These are phyloP conservation scores for Oscarella lobularis DNA, from an alignment of 37 sponge, comb jelly and placozoan genomes.

Conservation along the genomic window DNA sequence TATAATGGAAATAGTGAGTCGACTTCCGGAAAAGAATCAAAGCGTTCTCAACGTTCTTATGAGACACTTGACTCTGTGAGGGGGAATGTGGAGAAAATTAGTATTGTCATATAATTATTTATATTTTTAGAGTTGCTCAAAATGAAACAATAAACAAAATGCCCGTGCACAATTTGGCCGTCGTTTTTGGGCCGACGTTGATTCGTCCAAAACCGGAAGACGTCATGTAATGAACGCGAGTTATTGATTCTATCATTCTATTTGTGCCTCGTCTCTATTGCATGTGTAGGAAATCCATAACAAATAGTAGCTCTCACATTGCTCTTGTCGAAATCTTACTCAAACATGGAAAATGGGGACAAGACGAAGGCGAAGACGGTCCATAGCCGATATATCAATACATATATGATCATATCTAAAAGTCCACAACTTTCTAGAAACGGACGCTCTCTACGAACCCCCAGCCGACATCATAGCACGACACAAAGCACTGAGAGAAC, in stretches of 20 bases:
- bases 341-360: background rate
- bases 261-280: no score
- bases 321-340: background rate
- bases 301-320: slow-evolving; percentile 5
- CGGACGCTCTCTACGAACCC: background rate
- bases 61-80: background rate
- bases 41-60: background rate
- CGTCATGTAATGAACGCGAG: slow-evolving; percentile 21
- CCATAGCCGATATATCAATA: background rate
- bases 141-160: slow-evolving; percentile 53
- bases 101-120: no score
- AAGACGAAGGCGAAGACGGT: background rate
- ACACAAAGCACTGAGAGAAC: no score
- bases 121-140: slow-evolving; percentile 16
- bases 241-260: no score
- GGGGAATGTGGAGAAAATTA: no score
- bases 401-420: background rate
- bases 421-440: background rate
- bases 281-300: slow-evolving; percentile 2
- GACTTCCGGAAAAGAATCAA: background rate
- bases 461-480: background rate
- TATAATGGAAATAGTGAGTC: background rate
- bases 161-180: slow-evolving; percentile 43
- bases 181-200: slow-evolving; percentile 65
- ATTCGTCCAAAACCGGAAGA: slow-evolving; percentile 34